Evolutionary conservation across 2,797 vertebrate species (phyloP).

Genomic region (Pseudochromis fuscus): DNA sequence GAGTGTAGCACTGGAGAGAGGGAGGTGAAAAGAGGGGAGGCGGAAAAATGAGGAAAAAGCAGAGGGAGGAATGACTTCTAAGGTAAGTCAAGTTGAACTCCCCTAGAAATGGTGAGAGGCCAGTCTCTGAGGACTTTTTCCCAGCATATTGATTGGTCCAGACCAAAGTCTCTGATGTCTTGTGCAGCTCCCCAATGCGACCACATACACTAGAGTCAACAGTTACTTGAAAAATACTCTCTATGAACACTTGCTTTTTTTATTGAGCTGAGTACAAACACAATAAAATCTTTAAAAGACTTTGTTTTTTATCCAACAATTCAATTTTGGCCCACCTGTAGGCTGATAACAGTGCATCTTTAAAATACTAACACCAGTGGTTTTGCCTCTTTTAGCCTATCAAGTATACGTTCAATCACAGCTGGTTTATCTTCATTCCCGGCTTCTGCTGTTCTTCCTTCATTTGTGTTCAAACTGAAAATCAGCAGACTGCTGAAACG

Average conservation of each 20-base stretch:
- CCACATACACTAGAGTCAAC: not conserved
- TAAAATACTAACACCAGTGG: not conserved
- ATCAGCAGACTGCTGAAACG: not conserved
- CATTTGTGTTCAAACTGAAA: not conserved
- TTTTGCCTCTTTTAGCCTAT: no score
- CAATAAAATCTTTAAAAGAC: no score
- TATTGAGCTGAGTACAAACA: no score
- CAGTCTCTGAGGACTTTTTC: slow-evolving; percentile 34
- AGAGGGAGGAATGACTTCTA: slow-evolving; percentile 50
- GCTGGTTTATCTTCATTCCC: not conserved
- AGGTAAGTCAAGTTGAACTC: slow-evolving; percentile 59
- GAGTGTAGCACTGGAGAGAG: slow-evolving; percentile 63
- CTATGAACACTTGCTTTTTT: not conserved
- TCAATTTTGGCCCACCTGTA: not conserved
- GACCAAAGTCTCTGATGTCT: slow-evolving; percentile 20
- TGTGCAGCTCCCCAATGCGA: slow-evolving; percentile 15
- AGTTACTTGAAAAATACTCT: not conserved
- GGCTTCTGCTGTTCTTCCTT: slow-evolving; percentile 7
- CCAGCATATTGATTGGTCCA: slow-evolving; percentile 10
- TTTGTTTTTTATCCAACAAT: no score
- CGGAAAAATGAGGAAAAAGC: slow-evolving; percentile 31
- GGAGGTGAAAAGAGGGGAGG: slow-evolving; percentile 37
- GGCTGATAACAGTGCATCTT: not conserved
- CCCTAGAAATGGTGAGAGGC: slow-evolving; percentile 40
- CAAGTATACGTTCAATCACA: no score